A percentile compares a stretch with the other conserved stretches of the same genome.
Conservation (phyloP, 2,113 vertebrate species). For the Odobenus rosmarus region DNA sequence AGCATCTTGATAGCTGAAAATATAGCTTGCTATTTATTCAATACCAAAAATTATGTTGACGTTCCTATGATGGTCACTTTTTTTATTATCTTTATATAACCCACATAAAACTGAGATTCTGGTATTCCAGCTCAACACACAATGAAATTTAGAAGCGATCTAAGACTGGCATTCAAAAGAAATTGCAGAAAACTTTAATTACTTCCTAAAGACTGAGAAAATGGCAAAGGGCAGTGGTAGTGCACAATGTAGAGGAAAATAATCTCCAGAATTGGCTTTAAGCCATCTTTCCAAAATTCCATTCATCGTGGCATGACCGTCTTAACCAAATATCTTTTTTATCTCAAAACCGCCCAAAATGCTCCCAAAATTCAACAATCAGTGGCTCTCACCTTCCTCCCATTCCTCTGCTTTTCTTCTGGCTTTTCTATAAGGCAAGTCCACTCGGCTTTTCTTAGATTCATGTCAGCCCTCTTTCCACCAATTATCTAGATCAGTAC, state of each 20-base stretch:
- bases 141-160: not conserved
- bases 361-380: not conserved
- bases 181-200: not conserved
- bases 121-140: not conserved
- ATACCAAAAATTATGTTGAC: constrained; percentile 43
- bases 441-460: not conserved
- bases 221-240: not conserved
- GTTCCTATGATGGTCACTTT: constrained; percentile 63
- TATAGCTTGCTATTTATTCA: constrained; percentile 50
- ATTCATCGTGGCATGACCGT: not conserved
- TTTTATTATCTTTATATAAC: constrained; percentile 75
- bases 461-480: not conserved
- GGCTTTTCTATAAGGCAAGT: not conserved
- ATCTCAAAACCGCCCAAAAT: not conserved
- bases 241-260: not conserved
- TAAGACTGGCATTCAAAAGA: not conserved
- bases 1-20: constrained; percentile 63
- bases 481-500: not conserved
- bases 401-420: not conserved
- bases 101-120: constrained; percentile 53
- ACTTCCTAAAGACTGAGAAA: not conserved
- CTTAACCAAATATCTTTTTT: not conserved
- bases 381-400: not conserved
- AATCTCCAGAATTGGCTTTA: not conserved
- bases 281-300: not conserved